Conservation (phyloP, 2,888 invertebrate species). For the Eucera pruinosa region DNA sequence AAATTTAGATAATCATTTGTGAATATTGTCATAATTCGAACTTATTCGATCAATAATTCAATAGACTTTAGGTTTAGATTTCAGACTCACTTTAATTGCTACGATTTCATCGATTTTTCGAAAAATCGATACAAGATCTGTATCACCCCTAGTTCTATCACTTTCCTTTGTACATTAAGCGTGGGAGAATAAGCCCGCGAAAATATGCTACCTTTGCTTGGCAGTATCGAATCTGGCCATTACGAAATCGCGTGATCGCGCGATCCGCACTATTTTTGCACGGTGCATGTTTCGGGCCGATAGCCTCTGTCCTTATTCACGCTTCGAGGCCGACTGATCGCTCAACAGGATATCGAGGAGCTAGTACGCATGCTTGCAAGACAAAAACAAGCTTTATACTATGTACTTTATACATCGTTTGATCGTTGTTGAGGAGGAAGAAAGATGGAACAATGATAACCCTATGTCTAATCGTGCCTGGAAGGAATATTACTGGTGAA, state of each 20-base stretch:
- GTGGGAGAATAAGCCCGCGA: constrained; percentile 8
- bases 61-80: no score
- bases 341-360: not conserved
- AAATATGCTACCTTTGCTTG: constrained; percentile 10
- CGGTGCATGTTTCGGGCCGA: constrained; percentile 36
- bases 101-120: no score
- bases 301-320: constrained; percentile 28
- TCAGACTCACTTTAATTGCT: no score
- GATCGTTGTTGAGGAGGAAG: not conserved
- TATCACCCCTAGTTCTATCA: no score
- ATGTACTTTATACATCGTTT: not conserved
- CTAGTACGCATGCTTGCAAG: not conserved
- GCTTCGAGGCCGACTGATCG: not conserved
- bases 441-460: not conserved
- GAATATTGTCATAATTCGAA: no score
- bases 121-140: no score
- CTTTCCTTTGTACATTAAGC: not conserved
- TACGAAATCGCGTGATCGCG: constrained; percentile 36
- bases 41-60: no score
- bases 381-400: no score
- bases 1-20: no score
- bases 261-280: constrained; percentile 39
- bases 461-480: not conserved
- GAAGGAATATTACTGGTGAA: not conserved
- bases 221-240: constrained; percentile 19